Evolutionary conservation across 2,888 invertebrate genomes (phyloP), one percentile per base, ranked within the genome.

Genomic region (Cacoxenus indagator): DNA sequence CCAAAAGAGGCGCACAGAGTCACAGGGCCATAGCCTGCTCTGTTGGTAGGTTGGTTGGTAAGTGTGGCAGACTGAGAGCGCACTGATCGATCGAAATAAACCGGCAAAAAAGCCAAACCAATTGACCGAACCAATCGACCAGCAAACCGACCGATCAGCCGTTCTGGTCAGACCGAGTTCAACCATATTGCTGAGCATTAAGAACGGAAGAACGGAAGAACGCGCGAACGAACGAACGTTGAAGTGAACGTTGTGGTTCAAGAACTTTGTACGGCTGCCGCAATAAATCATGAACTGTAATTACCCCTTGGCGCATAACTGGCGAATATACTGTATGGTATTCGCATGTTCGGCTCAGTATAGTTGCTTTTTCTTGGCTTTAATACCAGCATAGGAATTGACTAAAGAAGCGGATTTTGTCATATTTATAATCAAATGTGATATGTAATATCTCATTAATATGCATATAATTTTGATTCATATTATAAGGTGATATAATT

Each of bases 271-370:
- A 65, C 67, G 51, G 65, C 65, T 48, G 46, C 46, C 27, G 70
- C 74, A 75, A 87, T 87, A 87, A 87, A 87, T 87, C 87, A 87
- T 85, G 82, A 77, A 80, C 82, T 80, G 85, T 86, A 87, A 87
- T 87, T 86, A 87, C 85, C 86, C 87, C 78, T 85, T 84, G 87
- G 86, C 86, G 82, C 73, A 76, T 74, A 76, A 75, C 72, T 73
- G 72, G 81, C 77, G 79, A 79, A 77, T 77, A 82, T 79, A 82
- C 82, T 73, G 37, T 51, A 61, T n/a, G n/a, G n/a, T n/a, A 26
- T 37, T 31, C 22, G 55, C 24, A 4, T 24, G 27, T 75, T 17
- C 9, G 51, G 6, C 19, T 17, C 22, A 17, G 11, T 61, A 4
- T 37, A 6, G 74, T 66, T 65, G 27, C 61, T 61, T 46, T 11